Percentiles rank a stretch among this genome's conserved stretches.
phyloP scores from a whole-genome alignment of 2,797 vertebrate genomes.

The Anas acuta region DNA sequence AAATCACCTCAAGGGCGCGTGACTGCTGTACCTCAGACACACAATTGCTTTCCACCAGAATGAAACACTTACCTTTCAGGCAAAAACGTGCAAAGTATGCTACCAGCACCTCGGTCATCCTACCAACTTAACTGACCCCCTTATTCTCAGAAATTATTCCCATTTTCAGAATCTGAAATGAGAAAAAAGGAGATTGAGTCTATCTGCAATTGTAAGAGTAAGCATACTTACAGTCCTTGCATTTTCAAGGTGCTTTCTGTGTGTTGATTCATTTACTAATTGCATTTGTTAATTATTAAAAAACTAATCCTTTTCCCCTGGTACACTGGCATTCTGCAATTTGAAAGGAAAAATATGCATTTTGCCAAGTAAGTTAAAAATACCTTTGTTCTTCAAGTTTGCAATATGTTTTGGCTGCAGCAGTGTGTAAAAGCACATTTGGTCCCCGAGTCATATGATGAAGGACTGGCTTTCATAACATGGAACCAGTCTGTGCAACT shows the following conservation, averaged over 20 bases:
- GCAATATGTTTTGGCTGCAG: conserved; percentile 56
- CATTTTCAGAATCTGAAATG: conserved; percentile 30
- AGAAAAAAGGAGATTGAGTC: background rate
- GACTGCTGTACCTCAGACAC: background rate
- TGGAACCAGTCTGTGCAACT: conserved; percentile 49
- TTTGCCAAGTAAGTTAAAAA: conserved; percentile 63
- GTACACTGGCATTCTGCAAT: background rate
- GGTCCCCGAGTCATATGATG: conserved; percentile 58
- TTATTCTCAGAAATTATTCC: background rate
- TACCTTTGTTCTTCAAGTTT: conserved; percentile 57
- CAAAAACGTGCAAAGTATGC: background rate
- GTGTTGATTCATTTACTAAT: background rate
- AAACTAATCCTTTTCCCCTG: background rate
- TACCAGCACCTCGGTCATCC: background rate
- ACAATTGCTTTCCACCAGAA: background rate
- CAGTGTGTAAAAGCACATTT: conserved; percentile 61
- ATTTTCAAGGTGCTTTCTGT: background rate
- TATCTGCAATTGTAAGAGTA: background rate
- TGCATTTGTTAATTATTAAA: background rate
- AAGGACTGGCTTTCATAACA: conserved; percentile 59
- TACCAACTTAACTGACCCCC: background rate
- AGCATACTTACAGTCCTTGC: background rate
- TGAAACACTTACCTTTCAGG: background rate
- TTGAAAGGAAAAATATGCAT: background rate
- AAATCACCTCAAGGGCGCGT: background rate